A percentile compares a stretch with the other conserved stretches of the same genome.
Conservation (phyloP, 2,888 invertebrate genomes). For the Dynastes maya region DNA sequence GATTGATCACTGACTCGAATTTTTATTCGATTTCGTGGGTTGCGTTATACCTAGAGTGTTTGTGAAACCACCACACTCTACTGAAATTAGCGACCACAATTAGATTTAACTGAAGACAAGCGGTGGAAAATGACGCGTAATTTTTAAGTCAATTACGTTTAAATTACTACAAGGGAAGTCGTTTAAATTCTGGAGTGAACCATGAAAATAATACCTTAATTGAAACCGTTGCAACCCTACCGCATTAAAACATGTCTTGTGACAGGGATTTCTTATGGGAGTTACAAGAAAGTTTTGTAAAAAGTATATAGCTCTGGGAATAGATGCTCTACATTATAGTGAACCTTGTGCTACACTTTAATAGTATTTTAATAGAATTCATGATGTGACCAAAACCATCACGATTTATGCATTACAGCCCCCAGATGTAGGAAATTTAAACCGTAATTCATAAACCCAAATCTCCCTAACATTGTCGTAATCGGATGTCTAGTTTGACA, state of each 20-base stretch:
- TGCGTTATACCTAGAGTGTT: background rate
- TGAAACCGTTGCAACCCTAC: background rate
- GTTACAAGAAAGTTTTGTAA: too few relatives aligned
- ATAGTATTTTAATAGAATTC: too few relatives aligned
- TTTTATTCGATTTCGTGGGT: background rate
- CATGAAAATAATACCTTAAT: background rate
- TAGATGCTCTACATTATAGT: too few relatives aligned
- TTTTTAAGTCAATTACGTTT: background rate
- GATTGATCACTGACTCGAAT: background rate
- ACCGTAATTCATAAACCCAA: conserved; percentile 31
- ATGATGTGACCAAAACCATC: too few relatives aligned
- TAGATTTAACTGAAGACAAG: background rate
- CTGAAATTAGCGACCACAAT: background rate
- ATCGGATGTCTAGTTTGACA: conserved; percentile 37
- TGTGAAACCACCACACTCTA: background rate
- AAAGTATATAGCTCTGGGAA: too few relatives aligned
- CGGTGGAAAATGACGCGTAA: background rate
- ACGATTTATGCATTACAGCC: background rate
- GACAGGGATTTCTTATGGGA: too few relatives aligned
- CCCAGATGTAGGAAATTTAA: conserved; percentile 23
- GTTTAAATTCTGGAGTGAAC: background rate
- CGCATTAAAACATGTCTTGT: too few relatives aligned
- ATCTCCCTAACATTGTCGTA: conserved; percentile 23
- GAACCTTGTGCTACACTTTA: too few relatives aligned
- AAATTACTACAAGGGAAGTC: background rate